These are phyloP conservation scores for Pelecanoides urinatrix DNA, from an alignment of 2,113 vertebrate species.

Conservation along the genomic window DNA sequence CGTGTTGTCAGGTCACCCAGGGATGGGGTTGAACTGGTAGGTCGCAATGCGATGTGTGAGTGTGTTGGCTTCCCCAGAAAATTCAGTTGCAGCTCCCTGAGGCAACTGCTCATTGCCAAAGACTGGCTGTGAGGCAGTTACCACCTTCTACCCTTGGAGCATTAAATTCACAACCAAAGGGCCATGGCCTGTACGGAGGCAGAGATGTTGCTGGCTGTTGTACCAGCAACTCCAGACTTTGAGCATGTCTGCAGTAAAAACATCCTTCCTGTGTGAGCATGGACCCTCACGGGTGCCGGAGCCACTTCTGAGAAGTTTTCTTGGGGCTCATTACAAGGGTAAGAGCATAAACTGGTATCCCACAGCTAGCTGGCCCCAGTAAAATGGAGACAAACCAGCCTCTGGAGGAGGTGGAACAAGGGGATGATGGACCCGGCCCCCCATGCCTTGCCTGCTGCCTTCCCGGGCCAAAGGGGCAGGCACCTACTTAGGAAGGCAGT, in stretches of 20 bases:
- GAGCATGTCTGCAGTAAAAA: background rate
- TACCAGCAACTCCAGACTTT: background rate
- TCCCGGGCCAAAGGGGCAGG: background rate
- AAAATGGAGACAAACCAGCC: background rate
- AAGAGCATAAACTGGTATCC: background rate
- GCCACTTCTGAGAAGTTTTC: background rate
- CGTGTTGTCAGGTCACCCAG: background rate
- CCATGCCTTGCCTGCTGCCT: background rate
- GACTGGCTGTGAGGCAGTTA: background rate
- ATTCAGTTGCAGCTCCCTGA: background rate
- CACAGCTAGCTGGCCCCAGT: background rate
- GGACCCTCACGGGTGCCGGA: background rate
- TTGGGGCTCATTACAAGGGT: background rate
- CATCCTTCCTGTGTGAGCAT: background rate
- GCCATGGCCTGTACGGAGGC: no score
- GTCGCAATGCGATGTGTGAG: background rate
- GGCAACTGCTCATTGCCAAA: background rate
- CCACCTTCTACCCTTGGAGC: background rate
- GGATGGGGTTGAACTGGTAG: background rate
- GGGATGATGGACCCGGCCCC: fast-evolving
- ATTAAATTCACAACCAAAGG: background rate
- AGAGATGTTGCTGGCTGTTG: background rate
- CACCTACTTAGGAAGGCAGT: fast-evolving
- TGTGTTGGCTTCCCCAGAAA: background rate
- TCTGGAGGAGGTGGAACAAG: background rate